phyloP scores from a whole-genome alignment of 2,888 invertebrate species.

The Vanessa cardui region DNA sequence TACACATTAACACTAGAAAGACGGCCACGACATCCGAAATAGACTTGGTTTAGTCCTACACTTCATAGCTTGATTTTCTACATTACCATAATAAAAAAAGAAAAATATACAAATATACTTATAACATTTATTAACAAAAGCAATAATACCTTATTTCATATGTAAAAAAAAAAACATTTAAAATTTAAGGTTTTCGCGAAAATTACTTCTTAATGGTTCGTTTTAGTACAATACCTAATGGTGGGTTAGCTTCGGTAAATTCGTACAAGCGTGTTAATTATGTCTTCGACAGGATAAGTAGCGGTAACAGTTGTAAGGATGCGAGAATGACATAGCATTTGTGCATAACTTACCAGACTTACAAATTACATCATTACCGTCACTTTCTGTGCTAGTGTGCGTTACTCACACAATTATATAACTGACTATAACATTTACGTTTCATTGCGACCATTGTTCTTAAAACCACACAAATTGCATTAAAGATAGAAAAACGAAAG shows the following conservation, averaged over 20 bases:
- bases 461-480: no score
- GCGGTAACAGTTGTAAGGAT: constrained; percentile 8
- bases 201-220: background rate
- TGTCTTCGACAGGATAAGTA: background rate
- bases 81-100: no score
- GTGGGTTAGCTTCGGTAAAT: background rate
- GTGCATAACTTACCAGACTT: constrained; percentile 7
- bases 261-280: background rate
- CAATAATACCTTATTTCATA: no score
- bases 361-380: constrained; percentile 1
- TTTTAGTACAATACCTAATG: background rate
- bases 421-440: no score
- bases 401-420: background rate
- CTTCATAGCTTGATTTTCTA: no score
- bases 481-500: no score
- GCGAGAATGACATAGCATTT: constrained; percentile 7
- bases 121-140: no score
- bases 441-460: no score
- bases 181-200: background rate
- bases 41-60: background rate
- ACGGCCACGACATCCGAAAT: background rate
- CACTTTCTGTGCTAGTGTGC: background rate
- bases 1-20: background rate
- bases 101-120: no score
- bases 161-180: background rate